Conservation (phyloP, 1,140 invertebrate species). For the Halotydeus destructor region DNA sequence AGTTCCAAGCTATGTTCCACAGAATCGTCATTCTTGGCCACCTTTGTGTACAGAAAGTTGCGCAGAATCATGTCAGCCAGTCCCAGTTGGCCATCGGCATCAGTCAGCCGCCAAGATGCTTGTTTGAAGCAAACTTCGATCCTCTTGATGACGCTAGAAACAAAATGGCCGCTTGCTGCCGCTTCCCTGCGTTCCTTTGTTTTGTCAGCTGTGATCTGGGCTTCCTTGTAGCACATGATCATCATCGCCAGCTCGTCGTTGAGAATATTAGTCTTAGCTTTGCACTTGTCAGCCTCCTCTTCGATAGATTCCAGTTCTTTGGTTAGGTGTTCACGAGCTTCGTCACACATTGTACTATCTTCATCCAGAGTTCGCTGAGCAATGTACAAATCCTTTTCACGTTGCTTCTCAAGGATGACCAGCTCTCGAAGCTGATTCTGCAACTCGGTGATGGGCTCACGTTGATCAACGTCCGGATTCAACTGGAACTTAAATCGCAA, state of each 20-base stretch:
- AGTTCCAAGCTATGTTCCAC: constrained; percentile 90
- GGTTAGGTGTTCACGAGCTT: not conserved
- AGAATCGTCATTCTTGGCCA: constrained; percentile 85
- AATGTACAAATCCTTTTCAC: constrained; percentile 78
- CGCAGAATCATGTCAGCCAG: constrained; percentile 85
- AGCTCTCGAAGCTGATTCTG: constrained; percentile 56
- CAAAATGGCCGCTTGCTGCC: constrained; percentile 13
- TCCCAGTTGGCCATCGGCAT: constrained; percentile 87
- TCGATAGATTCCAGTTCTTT: constrained; percentile 9
- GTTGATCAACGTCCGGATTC: constrained; percentile 67
- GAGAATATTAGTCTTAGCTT: constrained; percentile 57
- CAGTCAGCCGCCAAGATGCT: constrained; percentile 92
- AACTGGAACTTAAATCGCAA: constrained; percentile 83
- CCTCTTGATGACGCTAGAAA: constrained; percentile 42
- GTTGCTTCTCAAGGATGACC: constrained; percentile 48
- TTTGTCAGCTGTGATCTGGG: constrained; percentile 34
- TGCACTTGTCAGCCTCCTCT: constrained; percentile 53
- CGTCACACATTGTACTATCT: not conserved
- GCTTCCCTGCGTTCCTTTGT: constrained; percentile 14
- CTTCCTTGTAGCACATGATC: constrained; percentile 62
- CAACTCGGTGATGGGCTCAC: constrained; percentile 68
- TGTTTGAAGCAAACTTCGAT: constrained; percentile 98
- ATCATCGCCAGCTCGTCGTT: constrained; percentile 85
- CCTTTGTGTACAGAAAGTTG: constrained; percentile 94
- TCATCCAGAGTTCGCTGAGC: constrained; percentile 41